Evolutionary conservation across 2,888 invertebrate species (phyloP), one percentile per base, ranked within the genome.

Genomic region (Torymus texanus): DNA sequence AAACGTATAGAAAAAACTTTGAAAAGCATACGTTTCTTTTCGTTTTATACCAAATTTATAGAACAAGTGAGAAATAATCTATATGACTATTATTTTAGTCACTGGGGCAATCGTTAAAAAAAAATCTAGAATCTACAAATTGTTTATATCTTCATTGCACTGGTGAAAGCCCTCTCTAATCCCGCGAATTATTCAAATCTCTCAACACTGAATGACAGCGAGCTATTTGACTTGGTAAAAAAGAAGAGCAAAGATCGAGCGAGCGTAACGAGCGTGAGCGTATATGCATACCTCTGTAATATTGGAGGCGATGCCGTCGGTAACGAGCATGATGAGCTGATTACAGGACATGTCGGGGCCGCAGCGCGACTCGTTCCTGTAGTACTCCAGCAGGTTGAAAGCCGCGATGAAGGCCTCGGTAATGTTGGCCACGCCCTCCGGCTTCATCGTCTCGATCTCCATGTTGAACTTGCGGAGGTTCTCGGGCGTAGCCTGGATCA

Each of bases 261-360:
- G 8, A 59, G 4, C 1, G 18, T 13, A n/a, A 73, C 14, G 18
- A 29, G 61, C 18, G 16, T 50, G 10, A 66, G 8, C 41, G 11
- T 16, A 5, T 21, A 5, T 21, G 24, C 66, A 18, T 78, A 88
- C 90, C 84, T 97, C 95, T 14, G 96, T 95, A 83, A 96, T 93
- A 88, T 96, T 97, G 68, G 95, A 95, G 0, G 97, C 95, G 2
- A 98, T 95, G 65, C 98, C 98, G 90, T 99, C 99, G 0, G 99
- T 98, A 82, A 99, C 94, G 78, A 99, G 91, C 98, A 99, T 98
- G 81, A 99, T 97, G 50, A 97, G 94, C 90, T 98, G 97, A 91
- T 98, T 99, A 88, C 99, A 99, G 53, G 94, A 93, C 76, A 93
- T 92, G 5, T 91, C 91, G 5, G 90, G 88, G 16, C 91, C 92